Conservation (phyloP, 2,888 invertebrate species). For the Endomychus coccineus region DNA sequence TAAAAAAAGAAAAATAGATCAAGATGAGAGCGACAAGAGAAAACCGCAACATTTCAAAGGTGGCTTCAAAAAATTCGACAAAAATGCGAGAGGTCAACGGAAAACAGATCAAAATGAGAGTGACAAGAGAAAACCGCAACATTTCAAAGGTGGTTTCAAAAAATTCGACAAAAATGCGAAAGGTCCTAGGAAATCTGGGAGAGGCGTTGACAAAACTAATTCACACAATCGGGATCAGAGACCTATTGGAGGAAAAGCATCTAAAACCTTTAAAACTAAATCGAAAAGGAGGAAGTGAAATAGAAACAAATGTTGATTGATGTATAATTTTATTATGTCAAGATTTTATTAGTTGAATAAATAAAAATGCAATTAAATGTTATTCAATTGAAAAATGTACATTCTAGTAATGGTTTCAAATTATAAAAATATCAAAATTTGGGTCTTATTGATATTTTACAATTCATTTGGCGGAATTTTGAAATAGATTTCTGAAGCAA, state of each 20-base stretch:
- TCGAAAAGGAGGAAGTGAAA: conserved; percentile 6
- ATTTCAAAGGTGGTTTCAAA: neutral
- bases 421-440: no score
- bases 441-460: no score
- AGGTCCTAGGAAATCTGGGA: conserved; percentile 1
- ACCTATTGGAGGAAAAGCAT: conserved; percentile 35
- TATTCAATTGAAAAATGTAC: no score
- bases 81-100: conserved; percentile 5
- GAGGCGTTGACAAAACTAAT: conserved; percentile 31
- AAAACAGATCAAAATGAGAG: conserved; percentile 14
- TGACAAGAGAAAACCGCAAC: neutral
- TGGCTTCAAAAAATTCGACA: conserved; percentile 5
- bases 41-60: neutral
- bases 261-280: no score
- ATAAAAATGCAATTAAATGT: no score
- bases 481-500: no score
- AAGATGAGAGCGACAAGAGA: conserved; percentile 6
- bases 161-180: conserved; percentile 9
- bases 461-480: no score
- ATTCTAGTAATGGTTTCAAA: no score
- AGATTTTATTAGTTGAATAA: no score
- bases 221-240: conserved; percentile 32
- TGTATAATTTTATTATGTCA: no score
- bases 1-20: conserved; percentile 29
- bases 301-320: no score